Evolutionary conservation across 1,140 invertebrate species (phyloP).

Genomic region (Anagrus nilaparvatae): DNA sequence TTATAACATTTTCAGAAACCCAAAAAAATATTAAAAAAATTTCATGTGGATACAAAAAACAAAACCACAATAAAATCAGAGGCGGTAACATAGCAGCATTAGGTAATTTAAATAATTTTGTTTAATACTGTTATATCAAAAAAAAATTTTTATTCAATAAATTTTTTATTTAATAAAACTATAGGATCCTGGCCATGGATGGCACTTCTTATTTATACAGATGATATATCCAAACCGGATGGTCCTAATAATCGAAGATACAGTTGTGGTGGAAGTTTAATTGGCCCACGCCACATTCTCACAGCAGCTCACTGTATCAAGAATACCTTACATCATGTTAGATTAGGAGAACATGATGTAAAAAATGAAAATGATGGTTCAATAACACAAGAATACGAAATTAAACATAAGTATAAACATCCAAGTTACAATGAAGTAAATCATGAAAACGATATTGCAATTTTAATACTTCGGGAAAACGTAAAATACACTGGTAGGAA

Average conservation of each 20-base stretch:
- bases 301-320: constrained; percentile 71
- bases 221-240: too few species aligned
- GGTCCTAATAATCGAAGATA: too few species aligned
- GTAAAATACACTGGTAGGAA: constrained; percentile 47
- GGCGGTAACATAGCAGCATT: constrained; percentile 19
- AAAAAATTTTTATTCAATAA: too few species aligned
- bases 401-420: constrained; percentile 49
- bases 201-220: too few species aligned
- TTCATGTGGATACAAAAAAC: too few species aligned
- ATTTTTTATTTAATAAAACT: too few species aligned
- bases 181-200: too few species aligned
- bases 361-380: constrained; percentile 48
- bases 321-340: constrained; percentile 44
- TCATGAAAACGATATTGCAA: constrained; percentile 64
- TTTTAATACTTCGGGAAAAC: constrained; percentile 49
- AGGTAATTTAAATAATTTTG: too few species aligned
- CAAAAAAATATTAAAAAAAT: too few species aligned
- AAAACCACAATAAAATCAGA: constrained; percentile 14
- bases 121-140: too few species aligned
- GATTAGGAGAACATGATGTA: constrained; percentile 62
- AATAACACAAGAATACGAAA: constrained; percentile 47
- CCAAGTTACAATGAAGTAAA: constrained; percentile 50
- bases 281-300: constrained; percentile 59
- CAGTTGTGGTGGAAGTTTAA: constrained; percentile 71
- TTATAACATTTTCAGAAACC: too few species aligned